Conservation (phyloP, 2,888 invertebrate genomes). For the Spodoptera littoralis region DNA sequence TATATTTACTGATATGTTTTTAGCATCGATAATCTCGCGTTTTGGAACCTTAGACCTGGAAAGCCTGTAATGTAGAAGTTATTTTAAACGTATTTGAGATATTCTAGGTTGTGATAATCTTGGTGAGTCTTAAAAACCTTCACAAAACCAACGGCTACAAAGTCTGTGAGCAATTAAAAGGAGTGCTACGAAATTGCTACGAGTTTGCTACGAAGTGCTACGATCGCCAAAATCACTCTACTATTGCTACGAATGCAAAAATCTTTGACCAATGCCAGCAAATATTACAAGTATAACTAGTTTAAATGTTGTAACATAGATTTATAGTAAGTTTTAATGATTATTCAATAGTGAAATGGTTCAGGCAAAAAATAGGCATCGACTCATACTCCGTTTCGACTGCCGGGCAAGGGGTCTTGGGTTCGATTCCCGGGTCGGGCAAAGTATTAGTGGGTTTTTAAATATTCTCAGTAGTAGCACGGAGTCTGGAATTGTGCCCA, state of each 20-base stretch:
- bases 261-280: conserved; percentile 1
- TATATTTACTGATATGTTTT: conserved; percentile 44
- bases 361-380: no score
- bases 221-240: conserved; percentile 32
- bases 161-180: conserved; percentile 62
- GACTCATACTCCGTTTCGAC: no score
- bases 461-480: no score
- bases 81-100: conserved; percentile 23
- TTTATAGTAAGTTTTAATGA: no score
- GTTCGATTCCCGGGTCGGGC: no score
- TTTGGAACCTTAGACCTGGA: background rate
- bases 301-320: no score
- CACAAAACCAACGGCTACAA: conserved; percentile 47
- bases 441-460: no score
- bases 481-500: no score
- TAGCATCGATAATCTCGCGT: conserved; percentile 31
- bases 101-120: conserved; percentile 50
- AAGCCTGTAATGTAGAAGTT: background rate
- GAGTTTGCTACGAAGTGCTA: conserved; percentile 47
- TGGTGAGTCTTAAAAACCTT: conserved; percentile 56
- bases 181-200: conserved; percentile 64
- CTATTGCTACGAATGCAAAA: background rate
- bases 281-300: no score
- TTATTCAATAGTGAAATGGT: no score
- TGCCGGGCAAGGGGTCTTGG: no score